phyloP scores from a whole-genome alignment of 2,888 invertebrate species.

The Pseudeuparius sepicola region DNA sequence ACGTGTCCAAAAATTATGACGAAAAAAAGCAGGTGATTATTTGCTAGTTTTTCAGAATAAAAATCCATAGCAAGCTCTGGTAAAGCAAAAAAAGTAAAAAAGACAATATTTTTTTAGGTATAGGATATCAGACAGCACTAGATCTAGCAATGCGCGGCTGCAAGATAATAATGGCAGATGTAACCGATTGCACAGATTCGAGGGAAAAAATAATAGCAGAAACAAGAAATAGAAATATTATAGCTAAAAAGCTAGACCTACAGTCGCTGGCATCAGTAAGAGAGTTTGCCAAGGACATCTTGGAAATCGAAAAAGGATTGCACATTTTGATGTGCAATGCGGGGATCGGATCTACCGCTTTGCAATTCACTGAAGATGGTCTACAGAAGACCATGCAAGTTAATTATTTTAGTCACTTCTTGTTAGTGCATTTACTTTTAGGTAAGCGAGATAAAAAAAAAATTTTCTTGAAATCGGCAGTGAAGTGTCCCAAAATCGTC shows the following conservation, averaged over 20 bases:
- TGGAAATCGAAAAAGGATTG: slow-evolving; percentile 17
- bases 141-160: slow-evolving; percentile 40
- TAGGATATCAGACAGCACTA: slow-evolving; percentile 36
- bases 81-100: too few relatives aligned
- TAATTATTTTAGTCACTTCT: slow-evolving; percentile 23
- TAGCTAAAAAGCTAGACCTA: slow-evolving; percentile 40
- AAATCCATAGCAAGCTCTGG: too few relatives aligned
- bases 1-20: too few relatives aligned
- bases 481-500: too few relatives aligned
- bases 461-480: neutral
- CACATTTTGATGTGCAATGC: slow-evolving; percentile 53
- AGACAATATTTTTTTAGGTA: too few relatives aligned
- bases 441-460: slow-evolving; percentile 15
- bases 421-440: slow-evolving; percentile 21
- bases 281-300: slow-evolving; percentile 20
- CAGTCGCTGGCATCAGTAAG: slow-evolving; percentile 21
- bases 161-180: slow-evolving; percentile 42
- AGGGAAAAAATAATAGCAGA: slow-evolving; percentile 25
- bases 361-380: slow-evolving; percentile 33
- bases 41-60: too few relatives aligned
- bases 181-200: slow-evolving; percentile 27
- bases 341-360: slow-evolving; percentile 28
- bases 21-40: too few relatives aligned
- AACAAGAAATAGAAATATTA: slow-evolving; percentile 30
- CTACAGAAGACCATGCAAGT: slow-evolving; percentile 20